Evolutionary conservation across 2,888 invertebrate genomes (phyloP).

Genomic region (Gari tellinella): DNA sequence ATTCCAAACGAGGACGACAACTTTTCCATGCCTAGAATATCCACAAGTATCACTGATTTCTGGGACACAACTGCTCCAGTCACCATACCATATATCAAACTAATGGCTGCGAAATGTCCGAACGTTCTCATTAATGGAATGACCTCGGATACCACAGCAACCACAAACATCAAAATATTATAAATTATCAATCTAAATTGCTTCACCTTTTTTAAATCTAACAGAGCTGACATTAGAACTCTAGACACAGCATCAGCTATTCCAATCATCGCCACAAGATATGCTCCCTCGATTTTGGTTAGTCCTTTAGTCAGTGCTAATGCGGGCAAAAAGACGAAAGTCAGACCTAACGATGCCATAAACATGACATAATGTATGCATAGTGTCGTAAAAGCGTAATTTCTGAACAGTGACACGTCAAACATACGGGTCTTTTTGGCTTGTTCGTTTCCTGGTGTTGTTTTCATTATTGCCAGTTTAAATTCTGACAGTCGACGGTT

Average conservation of each 20-base stretch:
- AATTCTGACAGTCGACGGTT: not conserved
- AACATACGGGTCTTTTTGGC: slow-evolving; percentile 35
- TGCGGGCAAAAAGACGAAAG: slow-evolving; percentile 71
- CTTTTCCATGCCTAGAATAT: slow-evolving; percentile 72
- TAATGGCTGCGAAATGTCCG: slow-evolving; percentile 47
- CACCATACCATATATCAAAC: slow-evolving; percentile 66
- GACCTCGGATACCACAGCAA: slow-evolving; percentile 56
- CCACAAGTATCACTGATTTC: slow-evolving; percentile 74
- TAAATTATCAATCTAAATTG: slow-evolving; percentile 63
- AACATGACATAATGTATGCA: slow-evolving; percentile 57
- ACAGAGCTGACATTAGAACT: slow-evolving; percentile 58
- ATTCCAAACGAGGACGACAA: slow-evolving; percentile 72
- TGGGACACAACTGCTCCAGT: slow-evolving; percentile 73
- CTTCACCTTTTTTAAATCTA: slow-evolving; percentile 62
- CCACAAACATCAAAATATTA: slow-evolving; percentile 62
- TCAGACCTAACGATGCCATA: slow-evolving; percentile 52
- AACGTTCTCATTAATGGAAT: slow-evolving; percentile 59
- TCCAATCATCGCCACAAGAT: slow-evolving; percentile 67
- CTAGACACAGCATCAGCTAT: slow-evolving; percentile 62
- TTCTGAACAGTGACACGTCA: slow-evolving; percentile 52
- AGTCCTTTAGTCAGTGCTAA: slow-evolving; percentile 60
- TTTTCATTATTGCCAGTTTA: not conserved
- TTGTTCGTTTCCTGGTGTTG: slow-evolving; percentile 2
- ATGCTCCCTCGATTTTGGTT: slow-evolving; percentile 58
- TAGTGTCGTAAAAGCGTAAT: slow-evolving; percentile 51